phyloP scores from a whole-genome alignment of 2,888 invertebrate species.

The Phrixothrix hirtus region DNA sequence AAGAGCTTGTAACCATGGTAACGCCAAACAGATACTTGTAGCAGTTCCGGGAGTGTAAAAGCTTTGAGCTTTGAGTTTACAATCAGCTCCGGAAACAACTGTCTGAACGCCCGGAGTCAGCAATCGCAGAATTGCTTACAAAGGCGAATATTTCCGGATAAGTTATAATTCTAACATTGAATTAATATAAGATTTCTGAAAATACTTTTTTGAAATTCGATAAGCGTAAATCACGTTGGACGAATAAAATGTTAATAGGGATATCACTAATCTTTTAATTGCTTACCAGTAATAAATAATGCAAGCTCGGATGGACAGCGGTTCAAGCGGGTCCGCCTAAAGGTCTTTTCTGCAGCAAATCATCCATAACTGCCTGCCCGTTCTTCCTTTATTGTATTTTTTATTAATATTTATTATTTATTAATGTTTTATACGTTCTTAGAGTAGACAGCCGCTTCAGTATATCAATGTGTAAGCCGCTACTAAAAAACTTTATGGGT shows the following conservation, averaged over 20 bases:
- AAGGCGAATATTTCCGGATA: conserved; percentile 35
- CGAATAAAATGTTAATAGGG: conserved; percentile 26
- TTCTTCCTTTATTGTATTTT: conserved; percentile 44
- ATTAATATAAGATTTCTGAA: neutral
- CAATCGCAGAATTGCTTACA: conserved; percentile 47
- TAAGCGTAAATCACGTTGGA: conserved; percentile 3
- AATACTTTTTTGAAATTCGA: too few species aligned
- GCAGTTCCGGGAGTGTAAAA: conserved; percentile 37
- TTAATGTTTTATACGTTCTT: conserved; percentile 40
- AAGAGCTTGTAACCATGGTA: conserved; percentile 37
- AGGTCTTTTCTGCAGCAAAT: conserved; percentile 44
- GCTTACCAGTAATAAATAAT: conserved; percentile 36
- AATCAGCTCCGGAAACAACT: conserved; percentile 51
- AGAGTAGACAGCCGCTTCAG: conserved; percentile 36
- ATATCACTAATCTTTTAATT: conserved; percentile 39
- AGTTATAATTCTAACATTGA: neutral
- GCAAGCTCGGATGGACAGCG: conserved; percentile 26
- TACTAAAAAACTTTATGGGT: conserved; percentile 34
- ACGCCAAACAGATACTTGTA: conserved; percentile 44
- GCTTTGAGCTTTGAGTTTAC: conserved; percentile 44
- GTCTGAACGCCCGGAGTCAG: conserved; percentile 49
- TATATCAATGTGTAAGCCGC: conserved; percentile 37
- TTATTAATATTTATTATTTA: conserved; percentile 51
- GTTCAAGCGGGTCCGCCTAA: conserved; percentile 42
- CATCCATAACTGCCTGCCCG: conserved; percentile 45